These are phyloP conservation scores for Amblyopsis rosae DNA, from an alignment of 2,113 vertebrate species.

Conservation along the genomic window DNA sequence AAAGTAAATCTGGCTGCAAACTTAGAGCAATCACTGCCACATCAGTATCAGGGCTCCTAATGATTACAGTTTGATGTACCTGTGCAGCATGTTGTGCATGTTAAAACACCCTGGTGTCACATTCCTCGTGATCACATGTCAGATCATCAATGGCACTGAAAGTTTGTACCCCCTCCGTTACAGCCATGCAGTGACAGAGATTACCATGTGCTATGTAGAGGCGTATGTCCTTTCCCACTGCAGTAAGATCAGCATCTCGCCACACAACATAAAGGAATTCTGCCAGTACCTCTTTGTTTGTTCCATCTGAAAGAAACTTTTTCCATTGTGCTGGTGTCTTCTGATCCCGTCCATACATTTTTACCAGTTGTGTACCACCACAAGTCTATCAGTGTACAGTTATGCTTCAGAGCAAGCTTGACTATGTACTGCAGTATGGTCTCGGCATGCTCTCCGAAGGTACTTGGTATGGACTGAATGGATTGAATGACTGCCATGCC, in stretches of 20 bases:
- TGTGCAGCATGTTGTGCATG: conserved; percentile 47
- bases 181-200: conserved; percentile 38
- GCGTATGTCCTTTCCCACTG: conserved; percentile 24
- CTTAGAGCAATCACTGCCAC: conserved; percentile 41
- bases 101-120: conserved; percentile 42
- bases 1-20: too few species aligned
- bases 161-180: conserved; percentile 35
- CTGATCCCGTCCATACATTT: conserved; percentile 29
- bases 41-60: conserved; percentile 39
- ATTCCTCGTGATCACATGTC: conserved; percentile 34
- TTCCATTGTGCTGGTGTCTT: conserved; percentile 32
- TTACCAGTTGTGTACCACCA: conserved; percentile 19
- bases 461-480: conserved; percentile 20
- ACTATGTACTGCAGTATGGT: conserved; percentile 30
- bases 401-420: conserved; percentile 22
- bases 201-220: conserved; percentile 44
- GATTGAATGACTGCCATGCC: conserved; percentile 39
- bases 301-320: conserved; percentile 34
- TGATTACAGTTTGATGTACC: conserved; percentile 31
- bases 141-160: conserved; percentile 36
- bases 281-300: conserved; percentile 27
- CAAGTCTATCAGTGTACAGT: conserved; percentile 22
- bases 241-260: conserved; percentile 37
- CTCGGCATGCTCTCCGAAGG: conserved; percentile 27
- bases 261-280: conserved; percentile 33